Evolutionary conservation across 2,888 invertebrate species (phyloP).

Genomic region (Hydriomena furcata): DNA sequence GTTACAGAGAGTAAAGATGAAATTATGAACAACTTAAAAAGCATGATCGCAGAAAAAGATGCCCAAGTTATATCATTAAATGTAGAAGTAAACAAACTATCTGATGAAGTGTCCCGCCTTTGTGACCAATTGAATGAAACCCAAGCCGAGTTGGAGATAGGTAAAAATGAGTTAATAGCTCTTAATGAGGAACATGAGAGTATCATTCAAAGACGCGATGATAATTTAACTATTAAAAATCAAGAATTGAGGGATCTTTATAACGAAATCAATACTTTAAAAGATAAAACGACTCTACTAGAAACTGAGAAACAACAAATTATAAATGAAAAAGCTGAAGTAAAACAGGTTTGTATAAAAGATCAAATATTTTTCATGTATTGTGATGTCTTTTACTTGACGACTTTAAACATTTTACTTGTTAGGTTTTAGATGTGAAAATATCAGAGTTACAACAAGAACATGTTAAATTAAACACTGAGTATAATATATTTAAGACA

Average conservation of each 20-base stretch:
- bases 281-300: constrained; percentile 40
- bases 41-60: constrained; percentile 60
- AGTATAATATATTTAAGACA: constrained; percentile 41
- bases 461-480: constrained; percentile 38
- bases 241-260: constrained; percentile 57
- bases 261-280: constrained; percentile 50
- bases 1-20: constrained; percentile 58
- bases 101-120: constrained; percentile 52
- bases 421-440: constrained; percentile 58
- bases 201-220: constrained; percentile 50
- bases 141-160: constrained; percentile 66
- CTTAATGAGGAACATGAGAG: constrained; percentile 60
- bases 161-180: constrained; percentile 58
- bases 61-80: constrained; percentile 60
- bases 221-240: constrained; percentile 56
- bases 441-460: constrained; percentile 47
- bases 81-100: constrained; percentile 62
- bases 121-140: constrained; percentile 64
- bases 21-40: constrained; percentile 57
- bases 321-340: constrained; percentile 40
- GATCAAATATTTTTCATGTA: constrained; percentile 19
- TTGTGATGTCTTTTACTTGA: constrained; percentile 38
- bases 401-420: constrained; percentile 41
- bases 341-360: constrained; percentile 66
- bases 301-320: constrained; percentile 46